Percentiles rank a stretch among this genome's conserved stretches.
Conservation (phyloP, 2,113 vertebrate species). For the Microtus richardsoni region DNA sequence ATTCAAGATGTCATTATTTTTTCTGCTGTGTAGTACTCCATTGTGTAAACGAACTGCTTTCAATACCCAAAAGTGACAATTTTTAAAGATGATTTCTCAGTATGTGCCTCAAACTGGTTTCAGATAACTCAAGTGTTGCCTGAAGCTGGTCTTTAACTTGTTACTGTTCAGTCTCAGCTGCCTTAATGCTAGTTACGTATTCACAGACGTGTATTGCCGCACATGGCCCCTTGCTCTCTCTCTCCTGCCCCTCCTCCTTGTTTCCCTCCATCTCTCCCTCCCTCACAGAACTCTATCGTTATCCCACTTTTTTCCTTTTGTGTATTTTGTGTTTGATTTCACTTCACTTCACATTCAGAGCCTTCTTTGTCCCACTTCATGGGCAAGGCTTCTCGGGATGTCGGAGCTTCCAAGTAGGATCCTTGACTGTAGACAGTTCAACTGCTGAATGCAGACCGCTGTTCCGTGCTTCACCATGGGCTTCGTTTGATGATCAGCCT, state of each 20-base stretch:
- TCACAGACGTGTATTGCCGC: not conserved
- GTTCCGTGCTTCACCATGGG: not conserved
- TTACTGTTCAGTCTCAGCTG: not conserved
- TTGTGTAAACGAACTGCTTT: not conserved
- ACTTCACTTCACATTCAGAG: conserved; percentile 1
- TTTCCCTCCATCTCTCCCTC: not conserved
- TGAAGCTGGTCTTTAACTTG: not conserved
- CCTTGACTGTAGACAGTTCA: not conserved
- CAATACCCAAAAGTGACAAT: not conserved
- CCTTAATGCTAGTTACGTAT: not conserved
- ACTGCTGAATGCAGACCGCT: not conserved
- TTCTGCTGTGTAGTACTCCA: too few species aligned
- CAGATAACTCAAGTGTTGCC: not conserved
- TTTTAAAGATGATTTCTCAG: not conserved
- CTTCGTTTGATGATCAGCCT: not conserved
- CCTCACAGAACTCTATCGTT: not conserved
- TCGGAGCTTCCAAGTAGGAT: not conserved
- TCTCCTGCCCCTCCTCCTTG: not conserved
- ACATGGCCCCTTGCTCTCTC: not conserved
- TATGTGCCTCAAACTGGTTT: not conserved
- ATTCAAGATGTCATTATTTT: too few species aligned
- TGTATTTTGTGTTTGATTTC: conserved; percentile 11
- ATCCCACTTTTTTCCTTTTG: not conserved
- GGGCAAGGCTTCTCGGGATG: not conserved
- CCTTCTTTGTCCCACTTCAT: not conserved